These are phyloP conservation scores for Poecilobothrus nobilitatus DNA, from an alignment of 2,888 invertebrate genomes.

Conservation along the genomic window DNA sequence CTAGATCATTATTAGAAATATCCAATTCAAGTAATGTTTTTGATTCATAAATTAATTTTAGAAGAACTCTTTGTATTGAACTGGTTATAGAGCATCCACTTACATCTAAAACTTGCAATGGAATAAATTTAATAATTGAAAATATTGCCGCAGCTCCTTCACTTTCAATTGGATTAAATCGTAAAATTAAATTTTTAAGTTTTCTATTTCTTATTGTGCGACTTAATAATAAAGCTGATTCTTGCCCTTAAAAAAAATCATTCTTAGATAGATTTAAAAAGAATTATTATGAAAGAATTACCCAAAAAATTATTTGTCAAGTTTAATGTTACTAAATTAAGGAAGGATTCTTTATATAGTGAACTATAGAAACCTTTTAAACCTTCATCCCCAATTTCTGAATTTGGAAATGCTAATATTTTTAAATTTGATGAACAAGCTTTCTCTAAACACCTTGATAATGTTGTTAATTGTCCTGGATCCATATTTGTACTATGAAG, in stretches of 20 bases:
- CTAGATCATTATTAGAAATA: slow-evolving; percentile 36
- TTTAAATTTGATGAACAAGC: slow-evolving; percentile 36
- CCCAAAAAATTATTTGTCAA: slow-evolving; percentile 36
- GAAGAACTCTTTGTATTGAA: slow-evolving; percentile 34
- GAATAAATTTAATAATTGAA: slow-evolving; percentile 30
- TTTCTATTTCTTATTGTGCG: slow-evolving; percentile 31
- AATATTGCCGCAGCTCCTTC: slow-evolving; percentile 41
- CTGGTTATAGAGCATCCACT: slow-evolving; percentile 35
- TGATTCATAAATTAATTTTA: slow-evolving; percentile 37
- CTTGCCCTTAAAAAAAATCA: slow-evolving; percentile 30
- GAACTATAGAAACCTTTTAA: slow-evolving; percentile 35
- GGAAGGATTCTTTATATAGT: slow-evolving; percentile 37
- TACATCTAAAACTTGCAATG: slow-evolving; percentile 34
- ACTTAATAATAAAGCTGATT: slow-evolving; percentile 37
- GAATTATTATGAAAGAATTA: background rate
- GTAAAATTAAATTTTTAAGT: slow-evolving; percentile 32
- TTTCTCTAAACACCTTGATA: slow-evolving; percentile 39
- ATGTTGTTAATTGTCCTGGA: slow-evolving; percentile 34
- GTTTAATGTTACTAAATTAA: slow-evolving; percentile 32
- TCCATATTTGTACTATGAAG: slow-evolving; percentile 39
- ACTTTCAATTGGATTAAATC: slow-evolving; percentile 41
- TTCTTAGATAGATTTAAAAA: background rate
- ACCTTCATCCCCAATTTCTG: slow-evolving; percentile 38
- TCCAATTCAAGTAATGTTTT: slow-evolving; percentile 31
- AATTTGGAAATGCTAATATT: slow-evolving; percentile 34